Evolutionary conservation across 2,888 invertebrate species (phyloP).

Genomic region (Tribolium freemani): DNA sequence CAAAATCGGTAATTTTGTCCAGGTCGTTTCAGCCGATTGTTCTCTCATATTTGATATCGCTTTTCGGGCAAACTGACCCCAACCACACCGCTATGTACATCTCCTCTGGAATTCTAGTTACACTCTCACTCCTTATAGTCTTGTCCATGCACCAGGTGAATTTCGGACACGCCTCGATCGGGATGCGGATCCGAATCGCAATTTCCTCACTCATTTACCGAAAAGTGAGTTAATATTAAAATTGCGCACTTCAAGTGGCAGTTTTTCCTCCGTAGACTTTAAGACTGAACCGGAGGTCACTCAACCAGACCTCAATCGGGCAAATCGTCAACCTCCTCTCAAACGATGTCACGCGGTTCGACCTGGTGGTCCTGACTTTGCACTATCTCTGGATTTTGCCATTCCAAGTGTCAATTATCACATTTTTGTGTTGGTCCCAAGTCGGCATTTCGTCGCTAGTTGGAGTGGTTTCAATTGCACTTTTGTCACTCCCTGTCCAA

Average conservation of each 20-base stretch:
- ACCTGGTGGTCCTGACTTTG: slow-evolving; percentile 76
- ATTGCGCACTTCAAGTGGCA: too few species aligned
- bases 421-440: slow-evolving; percentile 72
- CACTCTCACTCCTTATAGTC: slow-evolving; percentile 69
- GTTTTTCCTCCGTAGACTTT: slow-evolving; percentile 68
- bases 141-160: slow-evolving; percentile 75
- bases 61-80: slow-evolving; percentile 70
- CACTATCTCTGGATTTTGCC: slow-evolving; percentile 88
- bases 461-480: slow-evolving; percentile 72
- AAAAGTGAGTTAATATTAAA: slow-evolving; percentile 48
- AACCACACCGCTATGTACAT: slow-evolving; percentile 72
- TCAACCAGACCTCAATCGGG: slow-evolving; percentile 86
- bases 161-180: slow-evolving; percentile 76
- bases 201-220: slow-evolving; percentile 84
- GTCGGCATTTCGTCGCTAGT: slow-evolving; percentile 72
- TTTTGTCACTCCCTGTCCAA: slow-evolving; percentile 70
- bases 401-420: slow-evolving; percentile 76
- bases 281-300: slow-evolving; percentile 75
- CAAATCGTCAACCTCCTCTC: slow-evolving; percentile 88
- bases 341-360: slow-evolving; percentile 87
- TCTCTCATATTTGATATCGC: slow-evolving; percentile 72
- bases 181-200: slow-evolving; percentile 83
- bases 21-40: slow-evolving; percentile 73
- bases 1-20: slow-evolving; percentile 37
- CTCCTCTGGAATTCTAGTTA: slow-evolving; percentile 71